Evolutionary conservation across 1,140 invertebrate genomes (phyloP).

Genomic region (Mactra quadrangularis): DNA sequence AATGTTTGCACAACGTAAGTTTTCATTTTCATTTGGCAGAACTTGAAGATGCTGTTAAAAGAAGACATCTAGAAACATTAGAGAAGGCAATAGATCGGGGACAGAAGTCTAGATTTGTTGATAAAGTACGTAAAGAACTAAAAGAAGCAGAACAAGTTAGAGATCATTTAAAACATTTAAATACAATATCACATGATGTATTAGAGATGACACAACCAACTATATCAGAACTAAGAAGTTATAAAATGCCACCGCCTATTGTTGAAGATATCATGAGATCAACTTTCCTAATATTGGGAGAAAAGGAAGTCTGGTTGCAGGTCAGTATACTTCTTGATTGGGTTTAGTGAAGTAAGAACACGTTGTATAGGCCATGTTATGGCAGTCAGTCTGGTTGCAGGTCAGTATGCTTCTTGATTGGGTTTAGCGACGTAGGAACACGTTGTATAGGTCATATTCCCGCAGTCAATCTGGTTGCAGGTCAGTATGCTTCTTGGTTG

Average conservation of each 20-base stretch:
- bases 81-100: slow-evolving; percentile 67
- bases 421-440: too few relatives aligned
- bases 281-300: slow-evolving; percentile 70
- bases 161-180: slow-evolving; percentile 64
- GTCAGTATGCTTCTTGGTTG: too few relatives aligned
- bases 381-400: slow-evolving; percentile 48
- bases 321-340: too few relatives aligned
- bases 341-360: too few relatives aligned
- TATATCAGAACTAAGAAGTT: slow-evolving; percentile 72
- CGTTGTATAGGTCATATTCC: too few relatives aligned
- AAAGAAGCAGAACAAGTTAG: slow-evolving; percentile 65
- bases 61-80: slow-evolving; percentile 70
- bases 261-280: slow-evolving; percentile 73
- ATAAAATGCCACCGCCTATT: slow-evolving; percentile 67
- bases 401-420: too few relatives aligned
- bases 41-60: slow-evolving; percentile 66
- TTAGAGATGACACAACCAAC: slow-evolving; percentile 70
- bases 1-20: too few relatives aligned
- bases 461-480: slow-evolving; percentile 48
- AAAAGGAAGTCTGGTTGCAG: slow-evolving; percentile 55
- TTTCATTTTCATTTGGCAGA: slow-evolving; percentile 48
- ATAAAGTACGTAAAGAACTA: slow-evolving; percentile 63
- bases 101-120: slow-evolving; percentile 47
- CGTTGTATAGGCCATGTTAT: too few relatives aligned
- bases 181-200: slow-evolving; percentile 60